phyloP scores from a whole-genome alignment of 1,140 invertebrate species.

The Drosophila pseudoananassae region DNA sequence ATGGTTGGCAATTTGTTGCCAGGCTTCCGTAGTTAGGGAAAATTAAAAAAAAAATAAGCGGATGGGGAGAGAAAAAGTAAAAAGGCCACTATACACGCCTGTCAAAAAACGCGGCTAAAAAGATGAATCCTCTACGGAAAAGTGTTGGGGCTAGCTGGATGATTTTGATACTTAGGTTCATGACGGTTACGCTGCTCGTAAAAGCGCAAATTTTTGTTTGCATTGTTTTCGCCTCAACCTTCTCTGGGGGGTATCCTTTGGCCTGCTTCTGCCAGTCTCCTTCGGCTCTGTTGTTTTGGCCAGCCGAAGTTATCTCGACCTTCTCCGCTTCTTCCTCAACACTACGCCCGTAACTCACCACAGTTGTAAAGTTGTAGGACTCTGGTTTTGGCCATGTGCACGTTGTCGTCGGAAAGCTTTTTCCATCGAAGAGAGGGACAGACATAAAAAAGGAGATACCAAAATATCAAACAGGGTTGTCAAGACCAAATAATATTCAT shows the following conservation, averaged over 20 bases:
- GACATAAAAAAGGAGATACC: background rate
- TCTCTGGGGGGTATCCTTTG: conserved; percentile 16
- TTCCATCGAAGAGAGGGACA: background rate
- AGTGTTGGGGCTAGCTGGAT: conserved; percentile 10
- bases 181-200: conserved; percentile 61
- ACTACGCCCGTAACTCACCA: conserved; percentile 41
- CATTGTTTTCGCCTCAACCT: conserved; percentile 62
- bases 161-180: conserved; percentile 55
- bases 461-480: conserved; percentile 59
- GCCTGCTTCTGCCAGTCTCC: background rate
- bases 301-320: conserved; percentile 24
- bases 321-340: conserved; percentile 24
- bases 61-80: background rate
- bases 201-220: conserved; percentile 80
- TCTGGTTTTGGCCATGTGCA: conserved; percentile 62
- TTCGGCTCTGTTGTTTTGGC: conserved; percentile 21
- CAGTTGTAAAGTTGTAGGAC: conserved; percentile 74
- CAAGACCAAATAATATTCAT: conserved; percentile 5
- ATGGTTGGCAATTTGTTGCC: conserved; percentile 66
- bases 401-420: conserved; percentile 58
- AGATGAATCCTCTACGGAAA: conserved; percentile 3
- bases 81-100: conserved; percentile 42
- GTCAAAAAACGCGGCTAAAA: conserved; percentile 36
- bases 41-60: conserved; percentile 6
- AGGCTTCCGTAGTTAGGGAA: conserved; percentile 23